Evolutionary conservation across 2,888 invertebrate genomes (phyloP), one percentile per base, ranked within the genome.

Genomic region (Drosophila mercatorum): DNA sequence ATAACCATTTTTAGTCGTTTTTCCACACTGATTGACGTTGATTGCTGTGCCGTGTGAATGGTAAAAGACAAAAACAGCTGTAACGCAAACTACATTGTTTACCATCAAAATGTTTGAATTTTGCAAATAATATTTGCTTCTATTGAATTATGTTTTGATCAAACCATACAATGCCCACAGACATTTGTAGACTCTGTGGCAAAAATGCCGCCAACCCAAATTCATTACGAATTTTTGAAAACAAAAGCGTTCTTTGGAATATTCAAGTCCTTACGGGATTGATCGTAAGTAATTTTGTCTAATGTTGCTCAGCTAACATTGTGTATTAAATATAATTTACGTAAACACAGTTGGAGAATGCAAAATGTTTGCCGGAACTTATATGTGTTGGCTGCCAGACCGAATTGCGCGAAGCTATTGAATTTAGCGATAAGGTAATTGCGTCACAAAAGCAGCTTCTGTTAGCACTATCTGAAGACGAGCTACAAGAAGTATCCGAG

Each of bases 251-350:
- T n/a, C 52, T 82, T 44, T 72, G 70, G 68, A 66, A 56, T 28
- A 67, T 80, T 36, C 70, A 82, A 66, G 61, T 65, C 11, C 55
- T 80, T 7, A 80, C 79, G 4, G 83, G 83, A 2, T 26, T 79
- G 22, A 40, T 65, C 57, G 78, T 79, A 63, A 67, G 72, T 28
- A 34, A 12, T 53, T 38, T 5, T 2, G 22, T 17, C 1, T 10
- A 36, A 41, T 58, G 11, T 38, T 52, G 6, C 7, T 12, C 7
- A 7, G n/a, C 12, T 26, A 1, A 0, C 5, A 38, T 22, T 31
- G 22, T 31, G 10, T 11, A 41, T 38, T 22, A 36, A 1, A 28
- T 3, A 31, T 22, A 5, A 41, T 52, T 53, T 38, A 47, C 10
- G 5, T 5, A 17, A 10, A 26, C 47, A 2, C 40, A 78, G 78